phyloP scores from a whole-genome alignment of 1,140 invertebrate genomes.

The Euwallacea fornicatus region DNA sequence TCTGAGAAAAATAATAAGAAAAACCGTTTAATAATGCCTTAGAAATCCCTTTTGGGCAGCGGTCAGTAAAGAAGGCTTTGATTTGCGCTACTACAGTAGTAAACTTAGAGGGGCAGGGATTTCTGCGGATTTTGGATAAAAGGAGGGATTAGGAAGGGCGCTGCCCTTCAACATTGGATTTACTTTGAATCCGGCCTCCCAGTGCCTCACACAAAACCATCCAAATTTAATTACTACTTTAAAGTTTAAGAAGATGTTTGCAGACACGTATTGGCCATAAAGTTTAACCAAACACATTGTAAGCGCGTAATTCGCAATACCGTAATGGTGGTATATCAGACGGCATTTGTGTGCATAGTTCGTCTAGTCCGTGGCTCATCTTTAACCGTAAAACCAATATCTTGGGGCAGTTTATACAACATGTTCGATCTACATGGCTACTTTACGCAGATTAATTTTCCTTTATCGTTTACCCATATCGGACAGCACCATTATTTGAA shows the following conservation, averaged over 20 bases:
- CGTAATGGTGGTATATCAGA: constrained; percentile 18
- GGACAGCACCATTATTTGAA: background rate
- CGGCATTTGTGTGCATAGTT: constrained; percentile 32
- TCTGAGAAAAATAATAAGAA: constrained; percentile 14
- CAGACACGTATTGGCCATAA: no score
- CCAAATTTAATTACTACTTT: background rate
- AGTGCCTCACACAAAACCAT: background rate
- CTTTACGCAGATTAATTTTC: constrained; percentile 34
- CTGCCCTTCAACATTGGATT: constrained; percentile 15
- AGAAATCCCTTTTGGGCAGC: constrained; percentile 10
- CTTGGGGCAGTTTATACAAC: constrained; percentile 33
- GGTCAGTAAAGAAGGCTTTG: constrained; percentile 29
- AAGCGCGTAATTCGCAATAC: no score
- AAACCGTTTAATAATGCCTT: constrained; percentile 27
- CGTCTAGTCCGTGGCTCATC: constrained; percentile 20
- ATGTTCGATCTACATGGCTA: constrained; percentile 21
- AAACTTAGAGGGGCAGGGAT: constrained; percentile 26
- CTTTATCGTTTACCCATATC: constrained; percentile 35
- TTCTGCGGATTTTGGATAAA: constrained; percentile 20
- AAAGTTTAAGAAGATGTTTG: background rate
- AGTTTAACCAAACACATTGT: no score
- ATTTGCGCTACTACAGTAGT: constrained; percentile 25
- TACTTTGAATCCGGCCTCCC: background rate
- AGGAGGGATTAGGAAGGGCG: constrained; percentile 15
- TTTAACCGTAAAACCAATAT: constrained; percentile 37